A percentile compares a stretch with the other conserved stretches of the same genome.
Evolutionary conservation across 2,113 vertebrate species (phyloP).

Genomic region (Passer domesticus): DNA sequence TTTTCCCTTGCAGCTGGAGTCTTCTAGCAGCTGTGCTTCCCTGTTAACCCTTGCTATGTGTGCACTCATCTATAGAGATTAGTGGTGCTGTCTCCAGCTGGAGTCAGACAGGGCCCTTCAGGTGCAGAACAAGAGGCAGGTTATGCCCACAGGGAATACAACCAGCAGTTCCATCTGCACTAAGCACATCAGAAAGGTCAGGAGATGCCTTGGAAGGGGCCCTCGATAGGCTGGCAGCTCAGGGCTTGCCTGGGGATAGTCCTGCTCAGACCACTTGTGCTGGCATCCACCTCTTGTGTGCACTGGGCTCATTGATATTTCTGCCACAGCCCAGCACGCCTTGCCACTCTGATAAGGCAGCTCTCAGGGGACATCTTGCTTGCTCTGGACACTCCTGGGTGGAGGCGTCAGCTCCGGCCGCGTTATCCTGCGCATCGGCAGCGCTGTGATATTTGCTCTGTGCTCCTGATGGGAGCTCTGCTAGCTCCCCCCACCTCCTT

Average conservation of each 20-base stretch:
- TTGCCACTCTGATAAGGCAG: neutral
- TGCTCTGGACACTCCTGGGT: neutral
- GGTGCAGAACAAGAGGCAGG: neutral
- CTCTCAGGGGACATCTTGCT: neutral
- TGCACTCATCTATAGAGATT: neutral
- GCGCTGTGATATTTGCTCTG: neutral
- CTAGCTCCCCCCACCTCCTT: neutral
- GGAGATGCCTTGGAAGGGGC: neutral
- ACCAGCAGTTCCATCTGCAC: neutral
- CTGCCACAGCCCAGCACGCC: neutral
- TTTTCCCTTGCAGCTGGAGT: neutral
- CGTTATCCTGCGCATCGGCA: fast-evolving
- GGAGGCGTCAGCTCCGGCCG: neutral
- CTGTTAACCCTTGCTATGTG: neutral
- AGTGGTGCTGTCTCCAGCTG: neutral
- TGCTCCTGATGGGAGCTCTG: neutral
- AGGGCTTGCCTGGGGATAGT: fast-evolving
- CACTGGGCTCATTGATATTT: neutral
- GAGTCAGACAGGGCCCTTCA: neutral
- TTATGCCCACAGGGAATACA: neutral
- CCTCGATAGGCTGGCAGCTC: neutral
- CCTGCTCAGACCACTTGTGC: neutral
- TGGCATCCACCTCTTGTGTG: neutral
- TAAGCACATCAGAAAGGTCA: neutral
- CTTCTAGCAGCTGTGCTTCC: neutral